Percentiles rank a stretch among this genome's conserved stretches.
phyloP scores from a whole-genome alignment of 2,113 vertebrate species.

The Tragelaphus scriptus region DNA sequence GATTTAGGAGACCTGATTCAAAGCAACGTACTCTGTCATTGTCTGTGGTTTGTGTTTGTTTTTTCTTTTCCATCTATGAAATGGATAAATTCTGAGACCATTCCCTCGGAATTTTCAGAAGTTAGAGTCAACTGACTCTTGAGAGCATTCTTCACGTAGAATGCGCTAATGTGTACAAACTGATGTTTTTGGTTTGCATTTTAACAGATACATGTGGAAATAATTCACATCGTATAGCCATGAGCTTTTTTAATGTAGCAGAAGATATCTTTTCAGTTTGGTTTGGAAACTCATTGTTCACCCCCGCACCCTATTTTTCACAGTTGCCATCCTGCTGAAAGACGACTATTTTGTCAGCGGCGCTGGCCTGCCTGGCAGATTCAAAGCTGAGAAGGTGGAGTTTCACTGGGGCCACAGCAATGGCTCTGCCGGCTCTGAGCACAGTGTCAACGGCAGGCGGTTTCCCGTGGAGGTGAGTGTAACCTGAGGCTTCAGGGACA shows the following conservation, averaged over 20 bases:
- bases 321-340: slow-evolving; percentile 96
- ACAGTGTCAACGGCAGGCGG: slow-evolving; percentile 91
- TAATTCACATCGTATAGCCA: background rate
- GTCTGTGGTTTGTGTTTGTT: background rate
- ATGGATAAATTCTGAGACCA: background rate
- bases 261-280: background rate
- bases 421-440: slow-evolving; percentile 93
- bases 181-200: background rate
- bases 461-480: slow-evolving; percentile 95
- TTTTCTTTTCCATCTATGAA: background rate
- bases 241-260: background rate
- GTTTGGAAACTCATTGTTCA: slow-evolving; percentile 42
- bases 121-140: background rate
- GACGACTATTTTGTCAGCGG: slow-evolving; percentile 96
- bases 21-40: background rate
- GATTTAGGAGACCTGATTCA: background rate
- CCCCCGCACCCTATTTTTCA: background rate
- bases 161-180: background rate
- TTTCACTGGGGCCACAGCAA: slow-evolving; percentile 98
- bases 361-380: slow-evolving; percentile 91
- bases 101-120: background rate
- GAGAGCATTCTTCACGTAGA: background rate
- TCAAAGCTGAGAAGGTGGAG: slow-evolving; percentile 97
- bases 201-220: background rate
- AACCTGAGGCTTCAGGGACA: background rate